Base-by-base conservation (phyloP, 2,888 invertebrate species). In the Odontocolon sp. region DNA sequence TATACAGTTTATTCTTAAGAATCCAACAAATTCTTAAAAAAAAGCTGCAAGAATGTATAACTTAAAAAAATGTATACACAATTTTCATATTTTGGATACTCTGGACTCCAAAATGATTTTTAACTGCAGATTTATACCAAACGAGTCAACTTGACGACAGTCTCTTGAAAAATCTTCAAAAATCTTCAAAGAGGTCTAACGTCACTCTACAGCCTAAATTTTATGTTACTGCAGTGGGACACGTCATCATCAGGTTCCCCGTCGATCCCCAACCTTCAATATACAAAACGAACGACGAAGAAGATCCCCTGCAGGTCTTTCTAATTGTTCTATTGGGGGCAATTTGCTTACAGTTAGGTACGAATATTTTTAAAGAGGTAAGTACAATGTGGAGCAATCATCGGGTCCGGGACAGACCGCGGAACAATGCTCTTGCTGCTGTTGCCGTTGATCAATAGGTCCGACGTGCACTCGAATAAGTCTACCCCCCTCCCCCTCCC, bases 381-480 rank as follows among this genome's bases (percentile, higher is more conserved):
- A 69, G 57, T 66, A 84, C 79, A 84, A 84, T 83, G 57, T 81
- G 56, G 80, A 83, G 79, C 81, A 80, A 82, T 84, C 66, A 84
- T 80, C 54, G 70, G 71, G 64, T 6, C 63, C 69, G 70, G 61
- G 11, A 61, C 36, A 67, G 66, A 71, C 70, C 33, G 63, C 63
- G 59, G 47, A 50, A 63, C 67, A 76, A 75, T 71, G 57, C 23
- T 36, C 11, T 23, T 21, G 42, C 26, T 52, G 33, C 28, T 28
- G 31, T 31, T 33, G 54, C 23, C 38, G 14, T 31, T 67, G 33
- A 9, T 57, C 23, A 38, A 63, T 72, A 54, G 36, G 11, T 18
- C 52, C 21, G 21, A 33, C 5, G 67, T 16, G 18, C n/a, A 63
- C 21, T 47, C 45, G 28, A 54, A 40, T 14, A 56, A 74, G 50